Evolutionary conservation across 2,797 vertebrate species (phyloP), one percentile per base, ranked within the genome.

Genomic region (Enteromius argenteus): DNA sequence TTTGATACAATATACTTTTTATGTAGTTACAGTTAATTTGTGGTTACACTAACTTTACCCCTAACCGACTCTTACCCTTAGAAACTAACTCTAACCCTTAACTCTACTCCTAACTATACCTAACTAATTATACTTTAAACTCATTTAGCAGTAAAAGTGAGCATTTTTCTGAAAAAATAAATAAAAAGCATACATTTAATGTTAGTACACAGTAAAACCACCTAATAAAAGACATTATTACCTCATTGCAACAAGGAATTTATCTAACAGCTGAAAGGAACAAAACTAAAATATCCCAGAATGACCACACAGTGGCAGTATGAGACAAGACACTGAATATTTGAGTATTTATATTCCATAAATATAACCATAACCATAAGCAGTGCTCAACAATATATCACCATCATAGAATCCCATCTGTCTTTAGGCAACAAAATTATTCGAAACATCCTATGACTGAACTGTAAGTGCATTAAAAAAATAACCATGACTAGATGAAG

Each of bases 241-340:
- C 44, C 30, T 51, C 0, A 21, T 73, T 32, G 21, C 46, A 13
- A 21, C 27, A 14, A n/a, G 19, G 19, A 4, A 14, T 4, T 7
- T 53, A 49, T 21, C 46, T 7, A 53, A 53, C 9, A 74, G 17
- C 17, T 77, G 14, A 39, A 67, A 21, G 11, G 9, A 30, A 23
- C 15, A 35, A 79, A 66, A 66, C 13, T 11, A 81, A 62, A 62
- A 13, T 21, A 75, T 69, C 30, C 39, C 3, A 14, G 3, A 30
- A 23, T 81, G 51, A 44, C 86, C 86, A 86, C 88, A 84, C 15
- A 42, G 84, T 56, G 86, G 88, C 74, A 89, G 88, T 67, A 87
- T 21, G 19, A 67, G 62, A 79, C 68, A 81, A 76, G 27, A 10
- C 69, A 49, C 4, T 3, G 1, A 9, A 32, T 30, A 4, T n/a